These are phyloP conservation scores for Ridgeia piscesae DNA, from an alignment of 1,140 invertebrate species.

Conservation along the genomic window DNA sequence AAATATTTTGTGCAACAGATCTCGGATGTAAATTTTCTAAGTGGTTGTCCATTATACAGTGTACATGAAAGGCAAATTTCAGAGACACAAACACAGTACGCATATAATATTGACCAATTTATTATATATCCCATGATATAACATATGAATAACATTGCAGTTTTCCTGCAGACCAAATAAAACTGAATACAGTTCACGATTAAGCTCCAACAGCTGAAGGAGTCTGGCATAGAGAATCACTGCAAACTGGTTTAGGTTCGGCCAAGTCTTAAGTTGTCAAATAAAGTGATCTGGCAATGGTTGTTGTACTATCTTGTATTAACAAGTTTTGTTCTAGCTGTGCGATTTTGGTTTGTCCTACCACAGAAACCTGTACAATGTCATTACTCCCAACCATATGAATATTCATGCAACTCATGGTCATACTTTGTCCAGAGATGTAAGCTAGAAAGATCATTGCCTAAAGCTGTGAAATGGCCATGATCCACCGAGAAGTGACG, in stretches of 20 bases:
- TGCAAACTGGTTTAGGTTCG: background rate
- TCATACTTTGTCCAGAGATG: background rate
- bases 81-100: background rate
- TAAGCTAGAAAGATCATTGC: background rate
- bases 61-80: background rate
- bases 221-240: background rate
- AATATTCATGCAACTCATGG: background rate
- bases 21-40: background rate
- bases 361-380: background rate
- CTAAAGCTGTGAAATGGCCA: background rate
- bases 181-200: background rate
- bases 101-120: background rate
- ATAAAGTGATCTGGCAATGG: background rate
- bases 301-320: background rate
- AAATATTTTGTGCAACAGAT: no score
- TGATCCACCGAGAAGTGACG: background rate
- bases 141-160: background rate
- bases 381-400: background rate
- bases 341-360: background rate
- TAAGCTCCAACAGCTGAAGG: background rate
- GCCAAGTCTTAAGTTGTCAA: background rate
- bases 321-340: background rate
- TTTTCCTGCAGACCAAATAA: background rate
- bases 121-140: background rate
- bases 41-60: background rate